phyloP scores from a whole-genome alignment of 1,140 invertebrate genomes.

The Drosophila sulfurigaster region DNA sequence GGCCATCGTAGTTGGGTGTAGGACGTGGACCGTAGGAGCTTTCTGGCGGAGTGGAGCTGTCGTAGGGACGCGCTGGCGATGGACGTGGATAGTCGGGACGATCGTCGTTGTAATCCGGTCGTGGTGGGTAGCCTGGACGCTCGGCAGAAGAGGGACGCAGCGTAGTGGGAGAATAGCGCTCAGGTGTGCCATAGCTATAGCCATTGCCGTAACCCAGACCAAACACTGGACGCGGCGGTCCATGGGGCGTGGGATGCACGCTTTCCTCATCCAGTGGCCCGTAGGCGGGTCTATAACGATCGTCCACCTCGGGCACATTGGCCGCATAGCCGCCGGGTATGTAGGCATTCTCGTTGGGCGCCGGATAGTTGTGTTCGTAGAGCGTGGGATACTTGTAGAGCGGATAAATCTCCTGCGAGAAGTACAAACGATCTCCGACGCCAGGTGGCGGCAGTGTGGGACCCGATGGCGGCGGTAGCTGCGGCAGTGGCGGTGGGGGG shows the following conservation, averaged over 20 bases:
- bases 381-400: conserved; percentile 81
- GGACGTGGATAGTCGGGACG: conserved; percentile 49
- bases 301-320: conserved; percentile 76
- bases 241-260: conserved; percentile 55
- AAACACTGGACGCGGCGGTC: conserved; percentile 74
- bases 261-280: conserved; percentile 49
- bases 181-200: conserved; percentile 80
- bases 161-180: conserved; percentile 68
- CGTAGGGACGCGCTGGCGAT: conserved; percentile 47
- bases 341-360: conserved; percentile 76
- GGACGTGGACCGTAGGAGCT: conserved; percentile 57
- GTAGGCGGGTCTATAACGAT: conserved; percentile 69
- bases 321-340: conserved; percentile 80
- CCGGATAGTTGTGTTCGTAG: conserved; percentile 82
- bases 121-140: conserved; percentile 55
- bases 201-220: conserved; percentile 81
- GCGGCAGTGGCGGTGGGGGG: conserved; percentile 15
- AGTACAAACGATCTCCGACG: conserved; percentile 76
- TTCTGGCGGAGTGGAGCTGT: conserved; percentile 47
- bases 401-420: conserved; percentile 81
- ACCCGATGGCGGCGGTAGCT: conserved; percentile 28
- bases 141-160: conserved; percentile 55
- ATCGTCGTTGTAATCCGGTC: conserved; percentile 45
- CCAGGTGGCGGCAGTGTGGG: conserved; percentile 37
- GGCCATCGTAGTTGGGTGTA: conserved; percentile 51